phyloP scores from a whole-genome alignment of 2,113 vertebrate species.

The Ammodytes marinus region DNA sequence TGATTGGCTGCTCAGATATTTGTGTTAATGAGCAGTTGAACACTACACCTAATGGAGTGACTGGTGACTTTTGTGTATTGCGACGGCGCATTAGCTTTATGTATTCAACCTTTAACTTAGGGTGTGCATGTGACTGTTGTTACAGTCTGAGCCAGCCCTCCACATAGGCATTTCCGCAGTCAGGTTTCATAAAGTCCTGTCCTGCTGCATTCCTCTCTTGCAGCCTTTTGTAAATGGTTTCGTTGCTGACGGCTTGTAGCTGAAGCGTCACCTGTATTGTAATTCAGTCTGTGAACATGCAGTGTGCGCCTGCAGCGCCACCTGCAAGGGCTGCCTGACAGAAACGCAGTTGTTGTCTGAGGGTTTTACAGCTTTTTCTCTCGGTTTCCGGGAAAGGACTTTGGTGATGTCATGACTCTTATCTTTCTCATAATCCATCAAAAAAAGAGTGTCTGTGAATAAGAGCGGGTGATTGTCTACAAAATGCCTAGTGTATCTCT shows the following conservation, averaged over 20 bases:
- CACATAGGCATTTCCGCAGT: slow-evolving; percentile 18
- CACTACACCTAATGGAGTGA: too few species aligned
- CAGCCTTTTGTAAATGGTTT: slow-evolving; percentile 15
- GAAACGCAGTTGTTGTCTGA: neutral
- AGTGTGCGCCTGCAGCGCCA: slow-evolving; percentile 5
- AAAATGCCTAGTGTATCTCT: neutral
- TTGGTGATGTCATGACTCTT: neutral
- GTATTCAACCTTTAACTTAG: slow-evolving; percentile 4
- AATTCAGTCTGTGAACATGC: neutral
- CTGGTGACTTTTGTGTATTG: neutral
- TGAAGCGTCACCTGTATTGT: slow-evolving; percentile 20
- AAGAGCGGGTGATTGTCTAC: neutral
- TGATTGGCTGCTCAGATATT: too few species aligned
- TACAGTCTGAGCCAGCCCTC: slow-evolving; percentile 20
- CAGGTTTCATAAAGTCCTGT: slow-evolving; percentile 51
- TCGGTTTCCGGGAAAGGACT: neutral
- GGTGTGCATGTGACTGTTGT: slow-evolving; percentile 2
- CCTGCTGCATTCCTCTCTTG: slow-evolving; percentile 64
- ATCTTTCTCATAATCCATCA: neutral
- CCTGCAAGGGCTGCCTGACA: slow-evolving; percentile 30
- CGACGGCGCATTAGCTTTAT: neutral
- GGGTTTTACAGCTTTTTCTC: slow-evolving; percentile 4
- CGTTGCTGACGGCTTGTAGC: neutral
- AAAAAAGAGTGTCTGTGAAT: neutral
- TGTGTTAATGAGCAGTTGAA: too few species aligned